A percentile compares a stretch with the other conserved stretches of the same genome.
Evolutionary conservation across 1,140 invertebrate genomes (phyloP).

Genomic region (Heliconius hermathena): DNA sequence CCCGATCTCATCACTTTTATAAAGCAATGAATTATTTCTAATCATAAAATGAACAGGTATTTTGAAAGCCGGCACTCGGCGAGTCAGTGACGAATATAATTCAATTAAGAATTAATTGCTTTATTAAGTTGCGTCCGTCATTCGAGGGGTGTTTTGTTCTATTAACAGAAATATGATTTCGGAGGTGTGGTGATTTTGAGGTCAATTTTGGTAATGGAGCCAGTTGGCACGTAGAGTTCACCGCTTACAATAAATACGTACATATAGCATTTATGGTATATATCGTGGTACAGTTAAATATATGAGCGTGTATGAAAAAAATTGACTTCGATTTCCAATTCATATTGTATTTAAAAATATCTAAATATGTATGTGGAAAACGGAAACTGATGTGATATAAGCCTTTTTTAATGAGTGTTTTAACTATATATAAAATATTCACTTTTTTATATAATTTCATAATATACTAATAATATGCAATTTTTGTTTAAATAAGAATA

Average conservation of each 20-base stretch:
- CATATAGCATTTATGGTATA: too few species aligned
- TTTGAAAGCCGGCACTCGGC: conserved; percentile 49
- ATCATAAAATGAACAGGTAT: conserved; percentile 44
- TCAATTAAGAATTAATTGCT: conserved; percentile 79
- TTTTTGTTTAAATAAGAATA: too few species aligned
- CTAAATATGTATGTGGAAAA: too few species aligned
- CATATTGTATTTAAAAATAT: too few species aligned
- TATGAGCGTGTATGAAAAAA: too few species aligned
- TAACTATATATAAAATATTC: too few species aligned
- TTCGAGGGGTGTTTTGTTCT: conserved; percentile 64
- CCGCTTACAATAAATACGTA: background rate
- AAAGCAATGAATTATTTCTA: conserved; percentile 11
- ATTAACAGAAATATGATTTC: conserved; percentile 70
- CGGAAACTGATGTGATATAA: too few species aligned
- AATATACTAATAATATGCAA: too few species aligned
- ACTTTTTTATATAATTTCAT: too few species aligned
- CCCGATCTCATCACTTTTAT: background rate
- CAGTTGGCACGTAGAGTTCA: background rate
- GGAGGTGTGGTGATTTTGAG: conserved; percentile 62
- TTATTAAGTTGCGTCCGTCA: conserved; percentile 74
- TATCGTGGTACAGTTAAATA: too few species aligned
- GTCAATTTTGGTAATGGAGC: conserved; percentile 68
- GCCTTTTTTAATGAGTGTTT: too few species aligned
- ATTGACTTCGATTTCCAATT: too few species aligned
- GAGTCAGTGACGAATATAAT: conserved; percentile 73